phyloP scores from a whole-genome alignment of 2,888 invertebrate species.

The Brachyptera putata region DNA sequence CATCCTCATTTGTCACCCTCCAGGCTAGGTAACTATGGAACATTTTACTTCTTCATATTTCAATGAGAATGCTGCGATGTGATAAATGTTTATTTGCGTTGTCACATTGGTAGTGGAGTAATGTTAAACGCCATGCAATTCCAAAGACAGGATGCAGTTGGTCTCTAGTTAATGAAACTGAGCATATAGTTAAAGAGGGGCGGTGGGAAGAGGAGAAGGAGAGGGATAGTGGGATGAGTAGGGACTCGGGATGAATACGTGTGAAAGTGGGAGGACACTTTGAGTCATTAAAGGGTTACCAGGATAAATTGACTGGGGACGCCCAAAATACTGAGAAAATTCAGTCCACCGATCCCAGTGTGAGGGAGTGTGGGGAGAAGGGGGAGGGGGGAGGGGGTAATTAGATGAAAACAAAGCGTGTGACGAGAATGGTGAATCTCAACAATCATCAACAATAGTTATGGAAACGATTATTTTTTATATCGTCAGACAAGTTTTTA shows the following conservation, averaged over 20 bases:
- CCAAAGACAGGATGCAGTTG: constrained; percentile 12
- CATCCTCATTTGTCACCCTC: no score
- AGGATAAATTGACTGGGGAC: constrained; percentile 11
- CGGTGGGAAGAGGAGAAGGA: neutral
- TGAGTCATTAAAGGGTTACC: constrained; percentile 15
- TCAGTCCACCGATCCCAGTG: no score
- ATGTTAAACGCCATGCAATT: neutral
- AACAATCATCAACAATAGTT: no score
- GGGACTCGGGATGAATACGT: neutral
- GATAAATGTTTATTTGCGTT: neutral
- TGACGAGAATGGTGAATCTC: no score
- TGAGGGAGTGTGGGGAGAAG: neutral
- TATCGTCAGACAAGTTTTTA: no score
- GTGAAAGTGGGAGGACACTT: constrained; percentile 10
- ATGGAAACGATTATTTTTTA: no score
- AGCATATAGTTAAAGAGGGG: neutral
- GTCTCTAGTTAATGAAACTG: constrained; percentile 9
- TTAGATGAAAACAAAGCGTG: no score
- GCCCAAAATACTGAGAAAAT: constrained; percentile 1
- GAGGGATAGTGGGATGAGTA: neutral
- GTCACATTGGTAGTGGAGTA: neutral
- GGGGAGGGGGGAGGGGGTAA: no score
- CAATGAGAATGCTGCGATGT: neutral
- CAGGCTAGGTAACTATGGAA: no score
- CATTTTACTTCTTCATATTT: no score